Conservation (phyloP, 2,113 vertebrate genomes). For the Meleagris gallopavo region DNA sequence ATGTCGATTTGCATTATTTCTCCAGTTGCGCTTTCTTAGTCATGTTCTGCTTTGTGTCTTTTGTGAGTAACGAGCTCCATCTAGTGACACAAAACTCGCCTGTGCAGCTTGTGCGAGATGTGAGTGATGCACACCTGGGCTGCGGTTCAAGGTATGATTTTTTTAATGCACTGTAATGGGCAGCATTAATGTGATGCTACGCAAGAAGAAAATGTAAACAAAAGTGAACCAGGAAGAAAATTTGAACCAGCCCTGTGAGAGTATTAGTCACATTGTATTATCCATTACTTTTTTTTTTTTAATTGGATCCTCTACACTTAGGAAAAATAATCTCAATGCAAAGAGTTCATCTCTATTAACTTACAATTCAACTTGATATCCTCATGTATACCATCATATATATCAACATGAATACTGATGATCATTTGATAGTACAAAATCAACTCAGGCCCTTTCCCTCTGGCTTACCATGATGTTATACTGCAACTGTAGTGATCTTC, state of each 20-base stretch:
- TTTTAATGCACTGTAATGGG: neutral
- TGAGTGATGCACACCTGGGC: accelerated
- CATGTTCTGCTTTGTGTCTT: neutral
- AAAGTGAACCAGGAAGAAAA: neutral
- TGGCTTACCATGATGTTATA: accelerated
- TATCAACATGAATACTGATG: neutral
- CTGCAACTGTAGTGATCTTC: neutral
- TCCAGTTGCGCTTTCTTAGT: neutral
- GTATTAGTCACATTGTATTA: neutral
- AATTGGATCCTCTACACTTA: neutral
- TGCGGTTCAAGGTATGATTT: neutral
- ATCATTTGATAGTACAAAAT: neutral
- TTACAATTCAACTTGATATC: neutral
- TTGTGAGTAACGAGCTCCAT: slow-evolving; percentile 47
- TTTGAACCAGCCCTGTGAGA: neutral
- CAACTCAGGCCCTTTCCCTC: neutral
- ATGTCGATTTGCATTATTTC: neutral
- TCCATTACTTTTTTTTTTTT: neutral
- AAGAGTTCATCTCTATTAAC: neutral
- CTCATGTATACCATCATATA: neutral
- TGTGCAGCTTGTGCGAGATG: accelerated
- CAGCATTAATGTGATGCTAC: neutral
- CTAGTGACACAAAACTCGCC: neutral
- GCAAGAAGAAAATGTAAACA: neutral
- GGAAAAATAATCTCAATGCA: neutral